Base-by-base conservation (phyloP, 2,797 vertebrate genomes). In the Hemitrygon akajei region DNA sequence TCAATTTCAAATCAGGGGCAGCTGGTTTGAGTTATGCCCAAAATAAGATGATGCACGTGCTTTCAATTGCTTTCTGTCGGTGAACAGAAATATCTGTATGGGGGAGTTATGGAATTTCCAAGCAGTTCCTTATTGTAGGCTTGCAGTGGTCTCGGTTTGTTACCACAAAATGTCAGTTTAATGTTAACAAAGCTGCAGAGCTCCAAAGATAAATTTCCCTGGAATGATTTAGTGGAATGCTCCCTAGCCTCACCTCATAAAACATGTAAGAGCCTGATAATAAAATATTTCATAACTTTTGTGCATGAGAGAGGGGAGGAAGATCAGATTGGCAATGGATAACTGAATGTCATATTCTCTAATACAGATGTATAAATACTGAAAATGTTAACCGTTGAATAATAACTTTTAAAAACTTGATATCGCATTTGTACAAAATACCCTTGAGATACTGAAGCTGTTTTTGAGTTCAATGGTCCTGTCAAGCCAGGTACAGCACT, bases 71-170 rank as follows among this genome's bases (percentile, higher is more conserved):
- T 37, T 89, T 87, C 82, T 69, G 60, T 20, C 86, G 69, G 86
- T 69, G 22, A 89, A n/a, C 86, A 89, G 86, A 66, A 89, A 69
- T 69, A 89, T 89, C 63, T 34, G 86, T 66, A 89, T 34, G 86
- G 86, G 86, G 86, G 86, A 89, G 86, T 34, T 18, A 63, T 89
- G 86, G 86, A 89, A 89, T 69, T 89, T 89, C 66, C 86, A n/a
- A 34, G 56, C 86, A 69, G 84, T 89, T 89, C 37, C 86, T 89
- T 37, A 37, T 66, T 37, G 30, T 69, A 63, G 86, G 69, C 86
- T 89, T 16, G 22, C 25, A 66, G 84, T 34, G 10, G 84, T 66
- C 58, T 20, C 14, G 37, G 63, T 89, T 89, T 34, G 60, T 22
- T 69, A 37, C 60, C 86, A 89, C n/a, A 66, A 69, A 18, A 63